These are phyloP conservation scores for Salvator merianae DNA, from an alignment of 2,113 vertebrate species.

Conservation along the genomic window DNA sequence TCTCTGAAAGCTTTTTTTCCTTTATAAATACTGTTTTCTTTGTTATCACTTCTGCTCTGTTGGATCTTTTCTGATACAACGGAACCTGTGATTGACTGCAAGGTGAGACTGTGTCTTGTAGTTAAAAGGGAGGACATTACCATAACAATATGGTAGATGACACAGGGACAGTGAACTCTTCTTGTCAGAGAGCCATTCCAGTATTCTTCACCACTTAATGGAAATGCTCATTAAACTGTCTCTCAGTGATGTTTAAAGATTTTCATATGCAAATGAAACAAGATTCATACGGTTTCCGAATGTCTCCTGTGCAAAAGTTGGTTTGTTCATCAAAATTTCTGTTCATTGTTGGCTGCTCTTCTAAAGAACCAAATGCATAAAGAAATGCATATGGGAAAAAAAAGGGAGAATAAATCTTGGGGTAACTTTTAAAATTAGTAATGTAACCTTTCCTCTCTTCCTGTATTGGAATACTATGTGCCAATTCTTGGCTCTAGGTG, in stretches of 20 bases:
- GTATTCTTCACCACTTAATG: conserved; percentile 16
- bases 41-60: conserved; percentile 32
- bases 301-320: background rate
- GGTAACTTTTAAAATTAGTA: conserved; percentile 6
- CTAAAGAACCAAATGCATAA: background rate
- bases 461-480: background rate
- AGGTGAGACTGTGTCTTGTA: conserved; percentile 26
- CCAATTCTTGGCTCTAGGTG: background rate
- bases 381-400: background rate
- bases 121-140: background rate
- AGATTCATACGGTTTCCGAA: conserved; percentile 12
- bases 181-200: background rate
- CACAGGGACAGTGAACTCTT: background rate
- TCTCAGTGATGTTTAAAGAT: background rate
- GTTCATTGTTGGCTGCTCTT: background rate
- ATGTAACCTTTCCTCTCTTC: background rate
- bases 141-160: background rate
- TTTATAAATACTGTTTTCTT: conserved; percentile 15
- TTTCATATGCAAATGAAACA: conserved; percentile 11
- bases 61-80: conserved; percentile 28
- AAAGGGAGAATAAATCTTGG: background rate
- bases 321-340: background rate
- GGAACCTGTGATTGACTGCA: conserved; percentile 25
- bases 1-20: background rate
- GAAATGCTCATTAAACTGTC: conserved; percentile 8